These are phyloP conservation scores for Agapostemon virescens DNA, from an alignment of 2,888 invertebrate genomes.

Conservation along the genomic window DNA sequence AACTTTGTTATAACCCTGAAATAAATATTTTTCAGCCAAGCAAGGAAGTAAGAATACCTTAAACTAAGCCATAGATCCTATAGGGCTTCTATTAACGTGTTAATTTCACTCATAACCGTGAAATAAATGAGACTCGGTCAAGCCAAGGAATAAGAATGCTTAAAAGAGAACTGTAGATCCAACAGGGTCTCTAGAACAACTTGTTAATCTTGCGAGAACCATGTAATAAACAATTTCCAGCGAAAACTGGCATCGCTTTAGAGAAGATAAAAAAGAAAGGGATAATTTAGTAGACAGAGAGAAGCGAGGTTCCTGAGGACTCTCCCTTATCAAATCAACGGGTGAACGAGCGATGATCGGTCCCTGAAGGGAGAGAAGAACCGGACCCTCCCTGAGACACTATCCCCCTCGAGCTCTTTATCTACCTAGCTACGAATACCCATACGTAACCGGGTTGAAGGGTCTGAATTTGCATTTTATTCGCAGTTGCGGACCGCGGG, in stretches of 20 bases:
- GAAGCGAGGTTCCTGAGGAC: constrained; percentile 58
- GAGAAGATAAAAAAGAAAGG: not conserved
- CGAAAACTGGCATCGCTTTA: not conserved
- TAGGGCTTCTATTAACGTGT: no score
- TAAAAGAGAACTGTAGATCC: not conserved
- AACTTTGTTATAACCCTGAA: no score
- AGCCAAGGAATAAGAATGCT: no score
- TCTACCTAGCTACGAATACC: constrained; percentile 62
- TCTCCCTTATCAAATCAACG: constrained; percentile 77
- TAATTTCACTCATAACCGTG: no score
- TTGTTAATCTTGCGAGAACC: not conserved
- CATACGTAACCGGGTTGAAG: constrained; percentile 70
- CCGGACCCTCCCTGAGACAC: constrained; percentile 53
- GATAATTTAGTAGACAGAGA: not conserved
- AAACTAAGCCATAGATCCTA: no score
- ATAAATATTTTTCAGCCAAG: no score
- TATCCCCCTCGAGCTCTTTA: constrained; percentile 62
- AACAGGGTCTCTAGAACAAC: not conserved
- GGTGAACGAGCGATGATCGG: constrained; percentile 73
- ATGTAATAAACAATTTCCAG: not conserved
- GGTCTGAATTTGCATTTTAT: constrained; percentile 81
- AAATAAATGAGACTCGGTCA: no score
- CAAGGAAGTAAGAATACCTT: no score
- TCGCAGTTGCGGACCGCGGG: constrained; percentile 76
- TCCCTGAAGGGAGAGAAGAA: constrained; percentile 48